Evolutionary conservation across 1,140 invertebrate species (phyloP), one percentile per base, ranked within the genome.

Genomic region (Pomacea maculata): DNA sequence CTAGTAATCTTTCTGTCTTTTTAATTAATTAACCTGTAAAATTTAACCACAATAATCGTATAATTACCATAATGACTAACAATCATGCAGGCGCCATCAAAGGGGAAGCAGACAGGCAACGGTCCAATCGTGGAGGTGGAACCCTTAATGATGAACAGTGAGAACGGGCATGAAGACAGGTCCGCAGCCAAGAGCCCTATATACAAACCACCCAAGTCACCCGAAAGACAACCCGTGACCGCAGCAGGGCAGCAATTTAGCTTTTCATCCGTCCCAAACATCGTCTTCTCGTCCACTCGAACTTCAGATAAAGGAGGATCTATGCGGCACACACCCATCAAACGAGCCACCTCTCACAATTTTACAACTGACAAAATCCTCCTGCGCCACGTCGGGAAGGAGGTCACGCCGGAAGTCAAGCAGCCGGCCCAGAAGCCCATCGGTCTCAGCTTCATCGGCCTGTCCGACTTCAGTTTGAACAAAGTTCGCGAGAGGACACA

Each of bases 401-500:
- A 75, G 25, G n/a, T 67, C 15, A 54, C 73, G 10, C 80, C 54
- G 34, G 25, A 57, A 45, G 64, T 29, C 80, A 15, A 57, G 34
- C 63, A 80, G 57, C 57, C 34, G 67, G n/a, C 70, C 55, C 67
- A 64, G 15, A 34, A 64, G 0, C 78, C 82, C 21, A 61, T 80
- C 29, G 82, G 82, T 45, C 67, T 83, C 52, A 64, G 79, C 25
- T 80, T 73, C 67, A 79, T 83, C 75, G 78, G 79, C 21, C 14
- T 85, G 25, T 85, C 84, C 8, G 84, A 85, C 55, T 75, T 76
- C 10, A 55, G 83, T 34, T 14, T 85, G 10, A 83, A 82, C 71
- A 82, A 82, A 61, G 74, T 85, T 15, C 73, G 84, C 67, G 83
- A 84, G 45, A 90, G 91, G n/a, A 84, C 97, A 91, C 95, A 98